Base-by-base conservation (phyloP, 2,113 vertebrate genomes). In the Pseudopodoces humilis region DNA sequence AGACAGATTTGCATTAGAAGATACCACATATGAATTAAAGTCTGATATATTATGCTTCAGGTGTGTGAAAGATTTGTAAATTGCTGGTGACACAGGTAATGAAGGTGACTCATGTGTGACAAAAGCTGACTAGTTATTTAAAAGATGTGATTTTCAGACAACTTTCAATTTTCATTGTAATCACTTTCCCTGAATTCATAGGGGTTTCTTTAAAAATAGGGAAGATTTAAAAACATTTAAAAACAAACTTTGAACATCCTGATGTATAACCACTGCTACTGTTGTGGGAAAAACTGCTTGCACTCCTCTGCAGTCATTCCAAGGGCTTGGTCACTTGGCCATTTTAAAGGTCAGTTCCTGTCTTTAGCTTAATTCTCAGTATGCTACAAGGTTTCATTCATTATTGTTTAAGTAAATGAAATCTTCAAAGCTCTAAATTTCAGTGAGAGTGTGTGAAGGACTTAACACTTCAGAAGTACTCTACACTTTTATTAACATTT, bases 1-100 rank as follows among this genome's bases (percentile, higher is more conserved):
- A 92, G 84, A 96, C 91, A 92, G 90, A 94, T 93, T 96, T 94
- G 71, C 93, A 55, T 84, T 94, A 94, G 59, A 63, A 80, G 75
- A 94, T 43, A 89, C 50, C 31, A 75, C 70, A 47, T 82, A 84
- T 25, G 64, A 96, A 67, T 86, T 83, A 30, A 90, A 80, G 60
- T 49, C 75, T 80, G 41, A 67, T 91, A 43, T 30, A 41, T 85
- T 86, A 47, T 74, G 41, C 56, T 90, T 95, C 86, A 96, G 74
- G 90, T 92, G 72, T 65, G 47, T 85, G 87, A 92, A 86, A 86
- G 20, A 88, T 77, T 50, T 71, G 78, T 77, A 86, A 93, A 76
- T 94, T 87, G n/a, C 49, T 88, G 65, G 69, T 95, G 83, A 89
- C 84, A 71, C 59, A 86, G 92, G 78, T 92, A 92, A 87, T 41